Evolutionary conservation across 2,888 invertebrate genomes (phyloP).

Genomic region (Epiblema foenella): DNA sequence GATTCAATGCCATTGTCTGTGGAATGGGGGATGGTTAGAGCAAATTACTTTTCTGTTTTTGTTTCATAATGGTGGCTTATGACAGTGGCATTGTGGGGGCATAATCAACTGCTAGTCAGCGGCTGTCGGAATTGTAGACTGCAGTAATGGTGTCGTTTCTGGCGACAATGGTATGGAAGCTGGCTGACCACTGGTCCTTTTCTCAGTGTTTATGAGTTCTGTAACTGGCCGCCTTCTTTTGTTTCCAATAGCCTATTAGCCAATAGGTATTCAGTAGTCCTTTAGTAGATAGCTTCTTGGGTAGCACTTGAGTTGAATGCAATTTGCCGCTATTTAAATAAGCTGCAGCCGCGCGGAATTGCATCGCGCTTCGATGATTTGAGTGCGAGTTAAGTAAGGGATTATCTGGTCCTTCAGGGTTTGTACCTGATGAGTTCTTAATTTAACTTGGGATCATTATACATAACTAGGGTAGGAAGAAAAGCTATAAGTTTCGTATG

Average conservation of each 20-base stretch:
- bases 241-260: not conserved
- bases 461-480: too few relatives aligned
- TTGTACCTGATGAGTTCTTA: not conserved
- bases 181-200: conserved; percentile 27
- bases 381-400: not conserved
- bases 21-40: conserved; percentile 82
- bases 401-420: not conserved
- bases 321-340: conserved; percentile 25
- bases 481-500: too few relatives aligned
- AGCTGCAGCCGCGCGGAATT: not conserved
- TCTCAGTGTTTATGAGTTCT: conserved; percentile 4
- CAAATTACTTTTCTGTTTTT: conserved; percentile 83
- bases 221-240: conserved; percentile 14
- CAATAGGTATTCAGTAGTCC: not conserved
- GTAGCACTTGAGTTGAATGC: conserved; percentile 26
- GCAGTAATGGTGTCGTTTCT: conserved; percentile 22
- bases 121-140: conserved; percentile 20
- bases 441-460: too few relatives aligned
- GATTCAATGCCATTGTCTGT: conserved; percentile 78
- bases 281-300: not conserved
- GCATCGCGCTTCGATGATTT: conserved; percentile 4
- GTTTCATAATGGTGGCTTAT: conserved; percentile 58
- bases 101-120: conserved; percentile 41
- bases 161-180: conserved; percentile 14
- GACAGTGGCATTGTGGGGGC: conserved; percentile 46